These are phyloP conservation scores for Tapera naevia DNA, from an alignment of 2,797 vertebrate species.

Conservation along the genomic window DNA sequence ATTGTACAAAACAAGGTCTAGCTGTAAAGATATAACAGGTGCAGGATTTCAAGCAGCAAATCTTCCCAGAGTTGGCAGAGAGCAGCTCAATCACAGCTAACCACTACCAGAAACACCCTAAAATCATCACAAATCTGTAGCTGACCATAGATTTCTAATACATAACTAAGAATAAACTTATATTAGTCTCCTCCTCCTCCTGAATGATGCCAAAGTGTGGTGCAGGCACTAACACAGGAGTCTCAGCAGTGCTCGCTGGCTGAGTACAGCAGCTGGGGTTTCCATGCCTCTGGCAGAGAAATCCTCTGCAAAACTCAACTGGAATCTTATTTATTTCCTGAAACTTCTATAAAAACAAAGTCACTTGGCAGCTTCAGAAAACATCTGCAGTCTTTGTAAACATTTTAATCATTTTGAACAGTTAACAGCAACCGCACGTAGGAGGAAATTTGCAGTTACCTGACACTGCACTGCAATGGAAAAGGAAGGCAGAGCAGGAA, in stretches of 20 bases:
- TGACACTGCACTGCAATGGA: rapidly evolving
- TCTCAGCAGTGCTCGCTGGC: rapidly evolving
- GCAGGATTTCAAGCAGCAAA: not conserved
- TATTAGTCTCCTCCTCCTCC: not conserved
- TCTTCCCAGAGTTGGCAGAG: not conserved
- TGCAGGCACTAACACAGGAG: not conserved
- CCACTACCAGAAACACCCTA: not conserved
- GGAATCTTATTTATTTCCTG: not conserved
- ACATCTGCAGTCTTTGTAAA: not conserved
- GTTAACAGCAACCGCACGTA: rapidly evolving
- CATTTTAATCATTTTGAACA: not conserved
- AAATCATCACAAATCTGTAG: not conserved
- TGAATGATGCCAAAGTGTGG: not conserved
- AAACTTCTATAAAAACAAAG: not conserved
- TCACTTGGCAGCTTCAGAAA: not conserved
- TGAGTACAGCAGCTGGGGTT: not conserved
- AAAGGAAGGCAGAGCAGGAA: not conserved
- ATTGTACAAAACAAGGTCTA: not conserved
- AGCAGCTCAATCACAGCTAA: not conserved
- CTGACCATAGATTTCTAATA: not conserved
- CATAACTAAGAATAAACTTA: not conserved
- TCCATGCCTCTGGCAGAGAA: not conserved
- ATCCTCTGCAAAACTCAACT: not conserved
- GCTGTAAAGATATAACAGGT: not conserved
- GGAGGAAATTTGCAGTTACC: not conserved